A percentile compares a stretch with the other conserved stretches of the same genome.
Evolutionary conservation across 1,140 invertebrate genomes (phyloP).

Genomic region (Drosophila albomicans): DNA sequence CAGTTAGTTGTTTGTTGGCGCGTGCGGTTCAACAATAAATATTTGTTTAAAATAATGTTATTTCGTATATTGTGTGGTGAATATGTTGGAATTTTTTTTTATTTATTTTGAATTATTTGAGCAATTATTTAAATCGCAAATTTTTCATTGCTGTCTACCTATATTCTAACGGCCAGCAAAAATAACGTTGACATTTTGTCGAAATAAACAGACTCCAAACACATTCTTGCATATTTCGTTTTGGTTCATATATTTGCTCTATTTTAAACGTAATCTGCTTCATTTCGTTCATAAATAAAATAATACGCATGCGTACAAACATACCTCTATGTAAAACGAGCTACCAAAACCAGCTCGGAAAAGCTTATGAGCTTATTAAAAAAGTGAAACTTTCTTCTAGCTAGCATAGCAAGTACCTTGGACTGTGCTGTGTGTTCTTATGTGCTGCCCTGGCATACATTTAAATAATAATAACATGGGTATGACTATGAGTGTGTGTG

Average conservation of each 20-base stretch:
- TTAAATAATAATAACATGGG: conserved; percentile 18
- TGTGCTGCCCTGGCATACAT: conserved; percentile 43
- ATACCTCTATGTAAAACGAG: conserved; percentile 16
- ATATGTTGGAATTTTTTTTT: not conserved
- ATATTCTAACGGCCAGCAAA: no score
- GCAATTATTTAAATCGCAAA: not conserved
- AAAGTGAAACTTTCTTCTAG: conserved; percentile 68
- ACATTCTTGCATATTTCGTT: not conserved
- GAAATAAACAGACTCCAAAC: not conserved
- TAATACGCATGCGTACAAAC: not conserved
- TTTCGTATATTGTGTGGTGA: no score
- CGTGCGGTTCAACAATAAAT: not conserved
- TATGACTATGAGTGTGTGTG: not conserved
- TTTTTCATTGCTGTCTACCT: not conserved
- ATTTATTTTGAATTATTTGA: not conserved
- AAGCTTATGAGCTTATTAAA: conserved; percentile 64
- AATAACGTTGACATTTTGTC: not conserved
- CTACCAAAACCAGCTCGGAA: conserved; percentile 48
- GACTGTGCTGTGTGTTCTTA: conserved; percentile 17
- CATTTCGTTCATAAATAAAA: conserved; percentile 1
- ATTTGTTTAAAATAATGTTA: no score
- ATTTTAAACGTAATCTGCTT: conserved; percentile 8
- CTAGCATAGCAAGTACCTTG: conserved; percentile 41
- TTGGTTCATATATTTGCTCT: conserved; percentile 4
- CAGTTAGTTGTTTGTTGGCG: not conserved